These are phyloP conservation scores for Bambusicola thoracicus DNA, from an alignment of 2,113 vertebrate genomes.

Conservation along the genomic window DNA sequence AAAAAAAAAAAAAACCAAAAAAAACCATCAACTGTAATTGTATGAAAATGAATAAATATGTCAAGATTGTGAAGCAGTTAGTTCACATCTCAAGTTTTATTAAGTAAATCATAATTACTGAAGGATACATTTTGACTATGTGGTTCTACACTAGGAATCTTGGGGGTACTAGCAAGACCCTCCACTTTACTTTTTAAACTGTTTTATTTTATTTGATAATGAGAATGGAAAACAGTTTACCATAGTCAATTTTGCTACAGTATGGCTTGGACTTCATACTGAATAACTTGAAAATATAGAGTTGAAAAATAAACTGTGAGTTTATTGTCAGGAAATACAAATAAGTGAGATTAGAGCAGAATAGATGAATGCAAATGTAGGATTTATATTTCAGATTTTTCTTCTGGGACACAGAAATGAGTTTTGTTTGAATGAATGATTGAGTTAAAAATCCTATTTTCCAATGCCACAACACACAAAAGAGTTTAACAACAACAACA, in stretches of 20 bases:
- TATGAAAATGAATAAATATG: background rate
- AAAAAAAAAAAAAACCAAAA: background rate
- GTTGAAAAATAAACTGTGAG: background rate
- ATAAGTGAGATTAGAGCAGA: background rate
- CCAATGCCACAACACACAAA: background rate
- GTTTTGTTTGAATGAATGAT: background rate
- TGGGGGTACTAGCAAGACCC: background rate
- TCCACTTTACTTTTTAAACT: background rate
- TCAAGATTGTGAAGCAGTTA: slow-evolving; percentile 25
- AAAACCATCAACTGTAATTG: background rate
- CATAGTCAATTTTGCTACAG: background rate
- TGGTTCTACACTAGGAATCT: background rate
- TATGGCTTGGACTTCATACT: background rate
- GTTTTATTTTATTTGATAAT: background rate
- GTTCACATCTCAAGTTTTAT: background rate
- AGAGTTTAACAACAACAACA: background rate
- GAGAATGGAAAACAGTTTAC: background rate
- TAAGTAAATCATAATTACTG: background rate
- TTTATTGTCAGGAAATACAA: background rate
- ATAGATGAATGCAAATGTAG: background rate
- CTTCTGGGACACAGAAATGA: background rate
- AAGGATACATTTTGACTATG: background rate
- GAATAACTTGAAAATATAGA: background rate
- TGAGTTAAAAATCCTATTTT: background rate
- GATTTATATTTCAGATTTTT: background rate